Percentiles rank a stretch among this genome's conserved stretches.
phyloP scores from a whole-genome alignment of 2,797 vertebrate species.

The Selene dorsalis region DNA sequence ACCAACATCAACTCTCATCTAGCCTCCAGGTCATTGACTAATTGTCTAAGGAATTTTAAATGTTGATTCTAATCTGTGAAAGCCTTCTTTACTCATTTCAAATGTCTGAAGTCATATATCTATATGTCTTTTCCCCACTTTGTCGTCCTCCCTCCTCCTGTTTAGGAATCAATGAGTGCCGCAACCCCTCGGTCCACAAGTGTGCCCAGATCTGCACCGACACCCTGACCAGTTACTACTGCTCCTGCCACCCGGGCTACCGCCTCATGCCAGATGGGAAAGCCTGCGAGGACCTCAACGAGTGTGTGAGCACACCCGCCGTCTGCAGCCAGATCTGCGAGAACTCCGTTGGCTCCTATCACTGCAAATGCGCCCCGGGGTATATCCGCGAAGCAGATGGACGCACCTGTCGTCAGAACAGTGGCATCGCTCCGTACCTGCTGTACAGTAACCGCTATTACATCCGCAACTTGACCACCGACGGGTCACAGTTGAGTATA shows the following conservation, averaged over 20 bases:
- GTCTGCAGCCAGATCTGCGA: slow-evolving; percentile 85
- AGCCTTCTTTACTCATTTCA: neutral
- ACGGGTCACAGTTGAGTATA: slow-evolving; percentile 77
- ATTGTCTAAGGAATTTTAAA: neutral
- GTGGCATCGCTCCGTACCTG: slow-evolving; percentile 78
- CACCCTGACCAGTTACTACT: slow-evolving; percentile 82
- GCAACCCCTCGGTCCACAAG: slow-evolving; percentile 73
- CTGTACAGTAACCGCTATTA: slow-evolving; percentile 84
- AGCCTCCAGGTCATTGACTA: too few species aligned
- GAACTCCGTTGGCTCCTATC: slow-evolving; percentile 77
- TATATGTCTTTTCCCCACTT: neutral
- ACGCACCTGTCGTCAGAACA: slow-evolving; percentile 84
- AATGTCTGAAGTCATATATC: too few species aligned
- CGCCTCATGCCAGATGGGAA: slow-evolving; percentile 83
- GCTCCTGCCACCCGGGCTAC: slow-evolving; percentile 81
- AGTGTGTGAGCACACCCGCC: slow-evolving; percentile 76
- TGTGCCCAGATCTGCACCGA: slow-evolving; percentile 84
- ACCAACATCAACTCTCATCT: too few species aligned
- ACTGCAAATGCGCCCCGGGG: slow-evolving; percentile 82
- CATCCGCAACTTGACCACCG: slow-evolving; percentile 81
- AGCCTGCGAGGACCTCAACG: slow-evolving; percentile 83
- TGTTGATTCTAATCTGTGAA: neutral
- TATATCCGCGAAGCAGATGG: slow-evolving; percentile 82
- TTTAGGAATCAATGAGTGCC: slow-evolving; percentile 83
- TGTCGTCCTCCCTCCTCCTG: neutral